Conservation (phyloP, 2,113 vertebrate species). For the Puffinus mauretanicus region DNA sequence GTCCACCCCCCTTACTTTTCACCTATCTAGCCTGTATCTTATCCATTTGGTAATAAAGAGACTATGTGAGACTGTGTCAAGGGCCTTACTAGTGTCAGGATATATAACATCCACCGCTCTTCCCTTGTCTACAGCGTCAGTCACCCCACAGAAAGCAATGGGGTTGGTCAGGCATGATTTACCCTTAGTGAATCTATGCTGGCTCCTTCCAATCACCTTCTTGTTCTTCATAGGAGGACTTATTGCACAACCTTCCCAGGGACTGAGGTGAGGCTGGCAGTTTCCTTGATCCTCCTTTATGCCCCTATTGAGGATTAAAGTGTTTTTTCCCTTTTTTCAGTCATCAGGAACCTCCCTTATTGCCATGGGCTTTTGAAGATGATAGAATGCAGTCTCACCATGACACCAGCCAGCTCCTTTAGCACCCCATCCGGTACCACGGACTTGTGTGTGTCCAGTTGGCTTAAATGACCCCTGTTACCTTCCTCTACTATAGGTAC, state of each 20-base stretch:
- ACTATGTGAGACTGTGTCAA: not conserved
- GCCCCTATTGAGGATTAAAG: not conserved
- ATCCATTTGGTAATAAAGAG: not conserved
- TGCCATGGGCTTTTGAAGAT: not conserved
- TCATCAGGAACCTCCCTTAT: not conserved
- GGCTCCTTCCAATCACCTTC: not conserved
- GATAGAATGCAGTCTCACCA: not conserved
- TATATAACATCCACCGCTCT: not conserved
- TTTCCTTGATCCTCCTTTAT: not conserved
- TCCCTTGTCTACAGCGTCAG: not conserved
- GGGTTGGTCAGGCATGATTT: not conserved
- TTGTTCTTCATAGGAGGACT: not conserved
- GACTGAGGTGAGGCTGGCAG: not conserved
- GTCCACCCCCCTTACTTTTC: not conserved
- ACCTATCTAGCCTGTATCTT: not conserved
- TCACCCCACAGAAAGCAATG: not conserved
- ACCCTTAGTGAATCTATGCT: not conserved
- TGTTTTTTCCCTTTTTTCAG: not conserved
- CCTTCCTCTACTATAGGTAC: not conserved
- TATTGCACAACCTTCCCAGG: not conserved
- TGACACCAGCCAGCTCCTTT: not conserved
- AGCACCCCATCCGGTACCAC: not conserved
- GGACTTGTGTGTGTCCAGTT: not conserved
- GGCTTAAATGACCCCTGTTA: not conserved
- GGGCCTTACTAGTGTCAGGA: not conserved